phyloP scores from a whole-genome alignment of 2,113 vertebrate genomes.

The Boulengeromyrus knoepffleri region DNA sequence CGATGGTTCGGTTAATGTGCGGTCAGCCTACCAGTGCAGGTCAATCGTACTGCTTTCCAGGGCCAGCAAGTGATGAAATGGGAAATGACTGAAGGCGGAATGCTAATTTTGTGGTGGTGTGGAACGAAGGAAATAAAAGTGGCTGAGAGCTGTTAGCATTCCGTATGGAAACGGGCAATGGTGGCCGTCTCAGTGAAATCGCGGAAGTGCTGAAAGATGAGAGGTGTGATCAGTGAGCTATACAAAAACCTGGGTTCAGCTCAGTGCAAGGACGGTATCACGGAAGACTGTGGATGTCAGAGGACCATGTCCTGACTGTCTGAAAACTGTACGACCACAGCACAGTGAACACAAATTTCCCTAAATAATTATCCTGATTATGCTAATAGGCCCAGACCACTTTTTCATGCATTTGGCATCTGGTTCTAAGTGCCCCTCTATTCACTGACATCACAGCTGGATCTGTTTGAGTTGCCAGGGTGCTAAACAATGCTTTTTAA shows the following conservation, averaged over 20 bases:
- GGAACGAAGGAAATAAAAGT: slow-evolving; percentile 43
- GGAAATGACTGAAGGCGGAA: slow-evolving; percentile 56
- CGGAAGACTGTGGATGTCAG: neutral
- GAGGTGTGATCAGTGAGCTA: neutral
- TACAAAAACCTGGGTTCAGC: neutral
- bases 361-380: slow-evolving; percentile 7
- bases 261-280: neutral
- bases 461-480: neutral
- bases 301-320: neutral
- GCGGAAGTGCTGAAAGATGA: neutral
- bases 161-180: slow-evolving; percentile 20
- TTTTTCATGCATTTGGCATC: neutral
- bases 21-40: slow-evolving; percentile 50
- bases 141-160: slow-evolving; percentile 53
- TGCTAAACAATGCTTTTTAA: slow-evolving; percentile 8
- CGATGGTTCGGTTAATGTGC: slow-evolving; percentile 50
- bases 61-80: slow-evolving; percentile 41
- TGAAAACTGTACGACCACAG: neutral
- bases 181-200: neutral
- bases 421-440: neutral
- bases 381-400: neutral
- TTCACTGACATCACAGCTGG: slow-evolving; percentile 11
- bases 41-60: slow-evolving; percentile 56
- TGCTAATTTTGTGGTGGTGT: slow-evolving; percentile 51
- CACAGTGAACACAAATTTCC: neutral